Conservation (phyloP, 2,797 vertebrate genomes). For the Halcyon leucocephala region DNA sequence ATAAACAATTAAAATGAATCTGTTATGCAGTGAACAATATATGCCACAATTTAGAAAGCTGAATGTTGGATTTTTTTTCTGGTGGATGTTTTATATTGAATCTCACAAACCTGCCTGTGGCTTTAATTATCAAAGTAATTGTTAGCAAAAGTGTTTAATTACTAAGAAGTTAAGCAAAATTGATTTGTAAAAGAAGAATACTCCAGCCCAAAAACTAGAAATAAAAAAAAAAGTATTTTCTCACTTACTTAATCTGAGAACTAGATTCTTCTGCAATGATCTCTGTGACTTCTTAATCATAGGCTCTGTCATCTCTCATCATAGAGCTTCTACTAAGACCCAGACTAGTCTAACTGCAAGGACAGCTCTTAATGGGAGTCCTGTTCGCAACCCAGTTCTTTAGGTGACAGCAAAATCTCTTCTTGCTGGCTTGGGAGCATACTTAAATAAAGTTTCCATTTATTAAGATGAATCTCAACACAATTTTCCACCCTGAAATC, state of each 20-base stretch:
- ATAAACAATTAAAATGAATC: not conserved
- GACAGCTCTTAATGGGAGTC: not conserved
- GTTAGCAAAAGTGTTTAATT: not conserved
- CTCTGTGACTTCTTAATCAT: not conserved
- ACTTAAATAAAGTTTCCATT: not conserved
- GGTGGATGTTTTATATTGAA: not conserved
- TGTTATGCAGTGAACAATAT: not conserved
- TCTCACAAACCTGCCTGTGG: not conserved
- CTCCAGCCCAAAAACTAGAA: not conserved
- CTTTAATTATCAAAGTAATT: slow-evolving; percentile 37
- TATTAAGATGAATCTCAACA: not conserved
- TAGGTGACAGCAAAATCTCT: not conserved
- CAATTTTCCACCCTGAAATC: not conserved
- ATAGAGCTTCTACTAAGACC: not conserved
- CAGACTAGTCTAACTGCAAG: not conserved
- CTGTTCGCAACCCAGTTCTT: not conserved
- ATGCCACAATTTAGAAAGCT: not conserved
- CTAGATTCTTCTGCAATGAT: not conserved
- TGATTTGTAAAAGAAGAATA: not conserved
- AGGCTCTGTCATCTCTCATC: not conserved
- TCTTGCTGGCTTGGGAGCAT: not conserved
- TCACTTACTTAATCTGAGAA: not conserved
- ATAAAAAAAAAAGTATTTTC: not conserved
- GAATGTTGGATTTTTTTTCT: not conserved
- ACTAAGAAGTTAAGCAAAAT: slow-evolving; percentile 29